phyloP scores from a whole-genome alignment of 2,113 vertebrate species.

The Thunnus thynnus region DNA sequence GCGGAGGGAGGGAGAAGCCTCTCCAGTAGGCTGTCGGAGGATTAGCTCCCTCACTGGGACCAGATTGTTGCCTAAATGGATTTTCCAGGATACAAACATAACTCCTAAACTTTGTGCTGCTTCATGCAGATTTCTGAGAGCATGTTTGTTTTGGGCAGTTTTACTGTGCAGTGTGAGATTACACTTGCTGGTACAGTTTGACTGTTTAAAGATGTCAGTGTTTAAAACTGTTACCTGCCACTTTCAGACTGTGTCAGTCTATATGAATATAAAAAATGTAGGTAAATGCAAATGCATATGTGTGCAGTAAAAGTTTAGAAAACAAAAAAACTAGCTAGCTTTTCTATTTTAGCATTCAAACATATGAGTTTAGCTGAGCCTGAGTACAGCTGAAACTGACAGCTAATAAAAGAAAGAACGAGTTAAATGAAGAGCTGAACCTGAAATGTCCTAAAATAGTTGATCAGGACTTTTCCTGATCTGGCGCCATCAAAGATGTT shows the following conservation, averaged over 20 bases:
- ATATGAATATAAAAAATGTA: too few relatives aligned
- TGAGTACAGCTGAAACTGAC: too few relatives aligned
- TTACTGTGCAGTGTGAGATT: background rate
- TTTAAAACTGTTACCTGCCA: background rate
- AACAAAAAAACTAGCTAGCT: too few relatives aligned
- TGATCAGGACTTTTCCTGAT: too few relatives aligned
- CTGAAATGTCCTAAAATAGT: too few relatives aligned
- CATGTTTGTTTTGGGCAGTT: background rate
- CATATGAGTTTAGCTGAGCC: too few relatives aligned
- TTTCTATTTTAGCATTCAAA: too few relatives aligned
- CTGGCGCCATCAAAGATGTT: too few relatives aligned
- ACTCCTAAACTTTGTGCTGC: background rate
- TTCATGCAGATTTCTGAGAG: conserved; percentile 8
- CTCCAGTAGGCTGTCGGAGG: conserved; percentile 18
- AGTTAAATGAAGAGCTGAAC: too few relatives aligned
- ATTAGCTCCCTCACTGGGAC: conserved; percentile 38
- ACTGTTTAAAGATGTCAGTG: background rate
- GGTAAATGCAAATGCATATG: too few relatives aligned
- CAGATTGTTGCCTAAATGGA: conserved; percentile 34
- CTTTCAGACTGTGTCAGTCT: background rate
- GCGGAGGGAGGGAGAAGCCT: conserved; percentile 18
- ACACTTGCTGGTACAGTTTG: background rate
- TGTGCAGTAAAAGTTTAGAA: too few relatives aligned
- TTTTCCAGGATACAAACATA: conserved; percentile 44
- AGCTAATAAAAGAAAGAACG: too few relatives aligned